A percentile compares a stretch with the other conserved stretches of the same genome.
phyloP scores from a whole-genome alignment of 2,797 vertebrate species.

The Acanthurus tractus region DNA sequence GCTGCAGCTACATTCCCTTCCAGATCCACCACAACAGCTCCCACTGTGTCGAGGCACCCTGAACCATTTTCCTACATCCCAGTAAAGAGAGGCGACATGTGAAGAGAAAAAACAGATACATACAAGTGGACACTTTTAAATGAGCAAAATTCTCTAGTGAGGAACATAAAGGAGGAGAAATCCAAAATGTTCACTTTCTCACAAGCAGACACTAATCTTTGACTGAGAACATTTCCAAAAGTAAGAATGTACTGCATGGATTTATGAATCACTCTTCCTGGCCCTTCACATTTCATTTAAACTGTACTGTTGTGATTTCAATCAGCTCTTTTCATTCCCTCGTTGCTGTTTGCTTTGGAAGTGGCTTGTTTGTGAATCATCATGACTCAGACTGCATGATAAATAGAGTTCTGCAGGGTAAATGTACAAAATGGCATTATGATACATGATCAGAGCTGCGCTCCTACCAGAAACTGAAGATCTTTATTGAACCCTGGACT shows the following conservation, averaged over 20 bases:
- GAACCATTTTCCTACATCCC: constrained; percentile 81
- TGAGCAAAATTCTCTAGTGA: neutral
- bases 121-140: constrained; percentile 9
- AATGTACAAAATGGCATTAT: constrained; percentile 57
- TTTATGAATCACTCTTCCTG: constrained; percentile 44
- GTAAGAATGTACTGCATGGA: constrained; percentile 16
- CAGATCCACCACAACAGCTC: constrained; percentile 96
- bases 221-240: constrained; percentile 34
- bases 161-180: constrained; percentile 1
- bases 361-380: constrained; percentile 53
- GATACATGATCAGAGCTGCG: constrained; percentile 57
- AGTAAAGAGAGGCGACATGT: constrained; percentile 28
- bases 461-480: constrained; percentile 47
- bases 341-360: constrained; percentile 78
- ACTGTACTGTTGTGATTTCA: constrained; percentile 52
- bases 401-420: constrained; percentile 52
- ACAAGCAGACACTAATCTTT: constrained; percentile 17
- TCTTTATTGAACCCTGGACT: constrained; percentile 54
- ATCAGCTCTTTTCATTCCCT: constrained; percentile 61
- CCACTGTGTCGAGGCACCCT: constrained; percentile 95
- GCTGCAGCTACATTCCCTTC: constrained; percentile 98
- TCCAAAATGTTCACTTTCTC: constrained; percentile 19
- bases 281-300: constrained; percentile 52
- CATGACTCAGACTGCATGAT: constrained; percentile 57
- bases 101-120: neutral